Conservation (phyloP, 2,888 invertebrate genomes). For the Phaedon cochleariae region DNA sequence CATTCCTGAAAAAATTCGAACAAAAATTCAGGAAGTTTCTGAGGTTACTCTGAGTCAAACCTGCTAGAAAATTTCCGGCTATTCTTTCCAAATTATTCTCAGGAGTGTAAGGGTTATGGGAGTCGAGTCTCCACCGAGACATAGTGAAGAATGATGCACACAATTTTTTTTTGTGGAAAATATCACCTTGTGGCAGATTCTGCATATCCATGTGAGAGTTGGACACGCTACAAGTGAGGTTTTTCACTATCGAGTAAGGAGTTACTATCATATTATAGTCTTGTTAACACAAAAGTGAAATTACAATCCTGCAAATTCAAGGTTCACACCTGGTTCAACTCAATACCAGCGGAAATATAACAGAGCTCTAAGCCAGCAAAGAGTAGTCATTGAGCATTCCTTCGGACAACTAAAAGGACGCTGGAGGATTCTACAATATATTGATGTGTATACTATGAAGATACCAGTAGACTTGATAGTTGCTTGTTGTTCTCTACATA, state of each 20-base stretch:
- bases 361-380: slow-evolving; percentile 19
- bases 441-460: too few relatives aligned
- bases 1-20: too few relatives aligned
- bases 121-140: slow-evolving; percentile 13
- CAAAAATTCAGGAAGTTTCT: too few relatives aligned
- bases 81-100: too few relatives aligned
- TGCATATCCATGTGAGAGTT: slow-evolving; percentile 20
- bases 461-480: slow-evolving; percentile 26
- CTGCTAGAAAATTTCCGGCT: too few relatives aligned
- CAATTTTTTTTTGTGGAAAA: slow-evolving; percentile 19
- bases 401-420: slow-evolving; percentile 28
- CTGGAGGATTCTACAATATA: slow-evolving; percentile 28
- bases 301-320: slow-evolving; percentile 9
- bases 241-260: too few relatives aligned
- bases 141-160: slow-evolving; percentile 17
- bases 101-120: too few relatives aligned
- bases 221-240: slow-evolving; percentile 20
- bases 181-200: slow-evolving; percentile 20
- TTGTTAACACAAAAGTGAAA: too few relatives aligned
- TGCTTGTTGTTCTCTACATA: slow-evolving; percentile 27
- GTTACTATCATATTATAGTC: slow-evolving; percentile 1
- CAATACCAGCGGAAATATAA: slow-evolving; percentile 17
- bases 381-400: slow-evolving; percentile 28
- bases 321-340: not conserved
- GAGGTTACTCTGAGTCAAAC: too few relatives aligned